phyloP scores from a whole-genome alignment of 1,140 invertebrate species.

The Penaeus vannamei region DNA sequence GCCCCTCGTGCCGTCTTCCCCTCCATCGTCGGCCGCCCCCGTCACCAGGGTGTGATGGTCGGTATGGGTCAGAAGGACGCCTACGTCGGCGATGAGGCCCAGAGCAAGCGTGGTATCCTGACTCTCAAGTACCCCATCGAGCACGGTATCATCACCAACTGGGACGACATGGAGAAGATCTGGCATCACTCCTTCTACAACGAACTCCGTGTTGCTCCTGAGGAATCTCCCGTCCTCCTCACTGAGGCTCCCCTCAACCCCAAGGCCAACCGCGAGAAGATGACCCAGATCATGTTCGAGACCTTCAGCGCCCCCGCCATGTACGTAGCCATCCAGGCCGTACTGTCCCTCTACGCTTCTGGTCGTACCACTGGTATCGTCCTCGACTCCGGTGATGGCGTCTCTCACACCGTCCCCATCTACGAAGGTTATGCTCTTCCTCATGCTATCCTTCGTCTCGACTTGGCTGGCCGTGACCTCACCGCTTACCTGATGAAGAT shows the following conservation, averaged over 20 bases:
- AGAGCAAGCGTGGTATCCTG: slow-evolving; percentile 92
- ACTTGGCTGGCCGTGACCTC: slow-evolving; percentile 90
- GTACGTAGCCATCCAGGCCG: slow-evolving; percentile 94
- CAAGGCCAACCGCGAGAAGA: slow-evolving; percentile 90
- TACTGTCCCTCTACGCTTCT: slow-evolving; percentile 91
- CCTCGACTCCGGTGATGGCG: slow-evolving; percentile 92
- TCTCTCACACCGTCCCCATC: slow-evolving; percentile 94
- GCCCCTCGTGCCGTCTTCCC: slow-evolving; percentile 96
- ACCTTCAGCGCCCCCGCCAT: slow-evolving; percentile 94
- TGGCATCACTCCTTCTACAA: slow-evolving; percentile 98
- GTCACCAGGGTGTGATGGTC: slow-evolving; percentile 87
- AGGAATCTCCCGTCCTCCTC: slow-evolving; percentile 91
- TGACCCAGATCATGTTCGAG: slow-evolving; percentile 95
- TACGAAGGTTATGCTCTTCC: slow-evolving; percentile 92
- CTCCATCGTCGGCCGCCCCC: slow-evolving; percentile 77
- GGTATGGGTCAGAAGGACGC: slow-evolving; percentile 95
- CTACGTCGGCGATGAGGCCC: slow-evolving; percentile 94
- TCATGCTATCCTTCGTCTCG: slow-evolving; percentile 89
- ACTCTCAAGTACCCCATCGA: slow-evolving; percentile 95
- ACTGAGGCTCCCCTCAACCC: slow-evolving; percentile 93
- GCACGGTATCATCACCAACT: slow-evolving; percentile 96
- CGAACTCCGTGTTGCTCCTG: slow-evolving; percentile 94
- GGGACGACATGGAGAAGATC: slow-evolving; percentile 98
- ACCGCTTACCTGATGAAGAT: slow-evolving; percentile 95
- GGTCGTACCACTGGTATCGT: slow-evolving; percentile 96